Evolutionary conservation across 2,113 vertebrate species (phyloP), one percentile per base, ranked within the genome.

Genomic region (Chamaea fasciata): DNA sequence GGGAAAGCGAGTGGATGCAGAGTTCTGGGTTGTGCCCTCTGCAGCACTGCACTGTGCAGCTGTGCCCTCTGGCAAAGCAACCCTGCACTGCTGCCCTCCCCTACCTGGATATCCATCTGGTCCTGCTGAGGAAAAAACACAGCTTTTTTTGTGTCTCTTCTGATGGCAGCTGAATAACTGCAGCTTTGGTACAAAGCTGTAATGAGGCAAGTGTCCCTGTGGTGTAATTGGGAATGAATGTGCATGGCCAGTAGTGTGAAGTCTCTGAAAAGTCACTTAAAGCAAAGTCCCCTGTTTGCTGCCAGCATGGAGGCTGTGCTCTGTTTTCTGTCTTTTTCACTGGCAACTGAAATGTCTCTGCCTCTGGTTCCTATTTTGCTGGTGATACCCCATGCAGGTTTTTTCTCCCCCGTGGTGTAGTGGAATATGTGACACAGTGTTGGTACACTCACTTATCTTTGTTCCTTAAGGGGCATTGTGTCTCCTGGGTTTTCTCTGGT

Each of bases 31-130:
- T 80, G 90, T 71, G 56, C 67, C 74, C 94, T 94, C 24, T 71
- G 84, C 90, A 63, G 87, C 73, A 10, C 20, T 31, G 57, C 63
- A 5, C 84, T n/a, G 46, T 90, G 90, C 91, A 91, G 87, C 92
- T 94, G 91, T 82, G 83, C 91, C 87, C 83, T 89, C 33, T 83
- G 42, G 79, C 83, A 78, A 56, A 52, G 46, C 1, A 0, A 59
- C 24, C 57, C 88, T 70, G 33, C 62, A 14, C 60, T 14, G 60
- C 81, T 94, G 90, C 59, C 63, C n/a, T 92, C 27, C 39, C 79
- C 91, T 94, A 90, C 84, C 89, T 91, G 92, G 60, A 83, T 90
- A 94, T 76, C 86, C 85, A 92, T 96, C 95, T 96, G 94, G 87
- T 93, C 89, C 93, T 93, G 90, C 90, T 89, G 79, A 76, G 83